Percentiles rank a stretch among this genome's conserved stretches.
phyloP scores from a whole-genome alignment of 2,888 invertebrate genomes.

The Odontomyia ornata region DNA sequence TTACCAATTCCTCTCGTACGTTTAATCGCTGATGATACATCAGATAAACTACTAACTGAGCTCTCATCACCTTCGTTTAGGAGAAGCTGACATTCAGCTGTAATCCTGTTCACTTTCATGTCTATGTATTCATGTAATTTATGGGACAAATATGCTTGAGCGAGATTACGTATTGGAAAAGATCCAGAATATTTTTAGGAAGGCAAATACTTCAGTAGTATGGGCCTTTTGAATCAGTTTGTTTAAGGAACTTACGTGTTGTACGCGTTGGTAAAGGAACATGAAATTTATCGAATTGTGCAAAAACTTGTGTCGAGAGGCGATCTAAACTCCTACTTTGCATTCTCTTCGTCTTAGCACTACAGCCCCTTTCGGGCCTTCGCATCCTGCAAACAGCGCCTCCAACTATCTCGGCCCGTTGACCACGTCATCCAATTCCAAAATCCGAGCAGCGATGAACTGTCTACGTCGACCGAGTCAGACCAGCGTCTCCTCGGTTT shows the following conservation, averaged over 20 bases:
- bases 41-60: slow-evolving; percentile 64
- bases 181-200: too few relatives aligned
- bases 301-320: slow-evolving; percentile 56
- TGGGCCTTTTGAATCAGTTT: slow-evolving; percentile 61
- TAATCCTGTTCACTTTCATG: too few relatives aligned
- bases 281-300: too few relatives aligned
- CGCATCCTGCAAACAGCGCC: too few relatives aligned
- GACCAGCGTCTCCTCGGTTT: too few relatives aligned
- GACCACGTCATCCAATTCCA: too few relatives aligned
- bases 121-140: too few relatives aligned
- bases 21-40: slow-evolving; percentile 62
- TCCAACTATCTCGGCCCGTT: too few relatives aligned
- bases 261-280: slow-evolving; percentile 59
- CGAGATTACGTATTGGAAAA: slow-evolving; percentile 60
- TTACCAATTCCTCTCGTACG: slow-evolving; percentile 60
- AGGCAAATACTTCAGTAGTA: slow-evolving; percentile 64
- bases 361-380: too few relatives aligned
- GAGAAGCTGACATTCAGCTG: slow-evolving; percentile 60
- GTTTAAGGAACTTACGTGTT: slow-evolving; percentile 60
- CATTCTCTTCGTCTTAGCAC: too few relatives aligned
- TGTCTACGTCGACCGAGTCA: too few relatives aligned
- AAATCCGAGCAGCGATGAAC: too few relatives aligned
- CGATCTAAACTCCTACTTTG: slow-evolving; percentile 62
- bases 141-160: slow-evolving; percentile 62
- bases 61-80: slow-evolving; percentile 62